A percentile compares a stretch with the other conserved stretches of the same genome.
These are phyloP conservation scores for Falco concolor DNA, from an alignment of 2,797 vertebrate species.

Conservation along the genomic window DNA sequence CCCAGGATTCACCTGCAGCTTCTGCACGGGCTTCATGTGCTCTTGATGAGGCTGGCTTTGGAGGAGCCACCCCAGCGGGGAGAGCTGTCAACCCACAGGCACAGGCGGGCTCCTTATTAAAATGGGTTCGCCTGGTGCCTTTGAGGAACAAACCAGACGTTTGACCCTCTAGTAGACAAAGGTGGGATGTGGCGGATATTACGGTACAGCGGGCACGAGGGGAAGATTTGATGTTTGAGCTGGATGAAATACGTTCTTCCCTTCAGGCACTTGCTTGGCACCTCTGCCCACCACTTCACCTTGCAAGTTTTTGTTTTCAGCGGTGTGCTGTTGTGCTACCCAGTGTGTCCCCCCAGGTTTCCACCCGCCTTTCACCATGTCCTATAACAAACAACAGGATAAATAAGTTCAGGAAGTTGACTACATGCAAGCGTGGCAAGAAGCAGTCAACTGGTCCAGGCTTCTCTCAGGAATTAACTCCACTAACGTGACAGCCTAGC, in stretches of 20 bases:
- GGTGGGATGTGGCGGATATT: neutral
- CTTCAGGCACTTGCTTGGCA: neutral
- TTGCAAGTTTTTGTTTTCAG: neutral
- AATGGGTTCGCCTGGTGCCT: neutral
- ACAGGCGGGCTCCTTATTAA: neutral
- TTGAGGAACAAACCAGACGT: neutral
- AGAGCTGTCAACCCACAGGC: neutral
- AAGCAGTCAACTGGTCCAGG: neutral
- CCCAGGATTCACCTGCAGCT: neutral
- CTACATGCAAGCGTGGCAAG: neutral
- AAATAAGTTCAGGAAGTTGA: neutral
- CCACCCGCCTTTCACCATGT: neutral
- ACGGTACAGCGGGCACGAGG: neutral
- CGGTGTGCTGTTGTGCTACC: neutral
- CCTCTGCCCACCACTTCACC: neutral
- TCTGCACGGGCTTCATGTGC: rapidly evolving
- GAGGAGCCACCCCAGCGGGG: neutral
- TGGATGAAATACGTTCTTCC: neutral
- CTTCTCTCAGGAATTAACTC: neutral
- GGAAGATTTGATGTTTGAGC: neutral
- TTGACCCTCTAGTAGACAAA: neutral
- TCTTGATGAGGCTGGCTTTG: neutral
- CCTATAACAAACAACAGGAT: neutral
- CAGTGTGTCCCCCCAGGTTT: neutral
- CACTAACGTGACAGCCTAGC: neutral